Base-by-base conservation (phyloP, 1,140 invertebrate genomes). In the Bombus ignitus region DNA sequence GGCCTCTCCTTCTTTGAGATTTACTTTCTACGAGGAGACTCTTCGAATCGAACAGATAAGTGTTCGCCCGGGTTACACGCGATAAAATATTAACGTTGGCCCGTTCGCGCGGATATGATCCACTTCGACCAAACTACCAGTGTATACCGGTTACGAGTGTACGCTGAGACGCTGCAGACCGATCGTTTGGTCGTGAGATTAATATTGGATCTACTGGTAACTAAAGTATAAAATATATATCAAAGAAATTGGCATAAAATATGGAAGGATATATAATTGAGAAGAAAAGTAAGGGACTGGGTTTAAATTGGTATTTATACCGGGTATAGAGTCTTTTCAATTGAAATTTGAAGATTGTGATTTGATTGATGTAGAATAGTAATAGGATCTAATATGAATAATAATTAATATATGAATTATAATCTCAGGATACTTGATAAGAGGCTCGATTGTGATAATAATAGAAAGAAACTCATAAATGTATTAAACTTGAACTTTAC, bases 21-120 rank as follows among this genome's bases (percentile, higher is more conserved):
- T 90, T 90, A 90, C 89, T 91, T 91, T 90, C 89, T 91, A 90
- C 87, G 81, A 74, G 62, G 79, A 37, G 59, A 62, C n/a, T 65
- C 85, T 70, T 80, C 86, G 83, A 90, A 90, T 90, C 79, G 77
- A 88, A 81, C 86, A 83, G 86, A 86, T 83, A 88, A 88, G 79
- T 71, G 76, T 75, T 70, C 66, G 85, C 75, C 47, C 71, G 44
- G 42, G 71, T 75, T 74, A 68, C 71, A 72, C 44, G 82, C 81
- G 83, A 88, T 88, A 88, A 90, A 89, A 88, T 90, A 90, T 90
- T 90, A 86, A 90, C 47, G 47, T 53, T 53, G 47, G 47, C 47
- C 47, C 47, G 75, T 86, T 86, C 47, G 75, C 47, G 81, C 75
- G 85, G 79, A 84, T 75, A 57, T 87, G 88, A 81, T 89, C 80